Conservation (phyloP, 92 coral and sea anemone species). For the Chrysogorgia sp. region DNA sequence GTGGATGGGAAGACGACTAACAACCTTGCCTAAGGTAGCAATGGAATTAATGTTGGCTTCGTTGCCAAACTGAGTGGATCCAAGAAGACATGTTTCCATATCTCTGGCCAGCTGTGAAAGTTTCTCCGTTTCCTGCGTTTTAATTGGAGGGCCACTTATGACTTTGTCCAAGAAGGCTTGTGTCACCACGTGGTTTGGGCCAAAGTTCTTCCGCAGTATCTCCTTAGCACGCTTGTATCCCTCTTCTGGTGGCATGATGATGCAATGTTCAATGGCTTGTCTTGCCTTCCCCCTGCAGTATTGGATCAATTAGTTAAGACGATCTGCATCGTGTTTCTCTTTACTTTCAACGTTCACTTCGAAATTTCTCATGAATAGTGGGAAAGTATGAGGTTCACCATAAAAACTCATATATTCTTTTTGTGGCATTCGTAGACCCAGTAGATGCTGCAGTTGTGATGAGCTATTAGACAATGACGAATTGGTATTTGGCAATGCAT, state of each 20-base stretch:
- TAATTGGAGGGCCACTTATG: slow-evolving; percentile 60
- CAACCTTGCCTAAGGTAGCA: slow-evolving; percentile 55
- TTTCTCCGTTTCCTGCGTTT: slow-evolving; percentile 37
- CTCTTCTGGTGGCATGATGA: slow-evolving; percentile 58
- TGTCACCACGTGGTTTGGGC: slow-evolving; percentile 60
- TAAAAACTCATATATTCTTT: slow-evolving; percentile 41
- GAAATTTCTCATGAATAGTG: slow-evolving; percentile 27
- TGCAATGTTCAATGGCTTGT: slow-evolving; percentile 62
- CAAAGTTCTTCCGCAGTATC: slow-evolving; percentile 60
- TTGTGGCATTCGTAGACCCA: slow-evolving; percentile 57
- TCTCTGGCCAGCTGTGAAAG: slow-evolving; percentile 55
- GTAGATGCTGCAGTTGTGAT: slow-evolving; percentile 12
- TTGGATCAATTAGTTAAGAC: slow-evolving; percentile 60
- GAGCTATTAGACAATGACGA: no score
- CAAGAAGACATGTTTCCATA: slow-evolving; percentile 63
- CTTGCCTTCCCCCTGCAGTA: slow-evolving; percentile 58
- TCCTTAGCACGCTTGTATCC: slow-evolving; percentile 67
- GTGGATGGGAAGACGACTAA: slow-evolving; percentile 48
- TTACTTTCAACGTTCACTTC: slow-evolving; percentile 54
- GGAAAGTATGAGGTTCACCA: slow-evolving; percentile 46
- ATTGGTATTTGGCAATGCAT: no score
- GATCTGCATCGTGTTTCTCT: slow-evolving; percentile 55
- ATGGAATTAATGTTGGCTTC: slow-evolving; percentile 48
- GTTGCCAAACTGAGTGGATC: slow-evolving; percentile 52
- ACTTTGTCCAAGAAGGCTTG: slow-evolving; percentile 63